These are phyloP conservation scores for Helicoverpa assulta DNA, from an alignment of 2,888 invertebrate genomes.

Conservation along the genomic window DNA sequence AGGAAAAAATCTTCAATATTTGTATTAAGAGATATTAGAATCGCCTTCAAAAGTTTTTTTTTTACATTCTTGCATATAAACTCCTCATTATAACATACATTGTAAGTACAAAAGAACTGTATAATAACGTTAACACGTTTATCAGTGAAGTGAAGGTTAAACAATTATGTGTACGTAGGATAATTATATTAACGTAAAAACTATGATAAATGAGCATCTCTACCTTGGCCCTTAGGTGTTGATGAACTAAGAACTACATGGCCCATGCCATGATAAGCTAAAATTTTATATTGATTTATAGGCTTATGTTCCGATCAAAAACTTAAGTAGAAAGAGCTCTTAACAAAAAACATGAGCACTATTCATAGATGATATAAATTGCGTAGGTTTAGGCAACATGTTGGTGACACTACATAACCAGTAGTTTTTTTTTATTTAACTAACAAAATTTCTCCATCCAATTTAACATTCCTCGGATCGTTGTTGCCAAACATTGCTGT, in stretches of 20 bases:
- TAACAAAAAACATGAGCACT: too few species aligned
- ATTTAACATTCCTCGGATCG: too few species aligned
- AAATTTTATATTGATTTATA: constrained; percentile 15
- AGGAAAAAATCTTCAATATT: not conserved
- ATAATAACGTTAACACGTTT: constrained; percentile 40
- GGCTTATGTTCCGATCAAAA: constrained; percentile 7
- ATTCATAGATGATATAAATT: too few species aligned
- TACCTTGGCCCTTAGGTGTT: constrained; percentile 47
- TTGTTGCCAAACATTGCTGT: not conserved
- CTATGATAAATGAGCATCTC: constrained; percentile 37
- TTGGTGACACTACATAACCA: too few species aligned
- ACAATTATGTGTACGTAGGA: constrained; percentile 36
- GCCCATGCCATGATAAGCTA: constrained; percentile 11
- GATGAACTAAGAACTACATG: constrained; percentile 19
- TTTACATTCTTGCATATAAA: constrained; percentile 22
- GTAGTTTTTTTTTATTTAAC: too few species aligned
- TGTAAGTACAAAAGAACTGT: constrained; percentile 39
- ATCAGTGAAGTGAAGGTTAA: constrained; percentile 49
- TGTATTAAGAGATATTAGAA: not conserved
- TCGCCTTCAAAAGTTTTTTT: constrained; percentile 3
- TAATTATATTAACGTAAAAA: constrained; percentile 39
- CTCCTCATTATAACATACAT: constrained; percentile 32
- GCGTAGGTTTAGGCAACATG: too few species aligned
- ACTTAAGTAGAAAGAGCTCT: too few species aligned
- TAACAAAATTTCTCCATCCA: too few species aligned